A percentile compares a stretch with the other conserved stretches of the same genome.
Evolutionary conservation across 2,113 vertebrate genomes (phyloP).

Genomic region (Lophura nycthemera): DNA sequence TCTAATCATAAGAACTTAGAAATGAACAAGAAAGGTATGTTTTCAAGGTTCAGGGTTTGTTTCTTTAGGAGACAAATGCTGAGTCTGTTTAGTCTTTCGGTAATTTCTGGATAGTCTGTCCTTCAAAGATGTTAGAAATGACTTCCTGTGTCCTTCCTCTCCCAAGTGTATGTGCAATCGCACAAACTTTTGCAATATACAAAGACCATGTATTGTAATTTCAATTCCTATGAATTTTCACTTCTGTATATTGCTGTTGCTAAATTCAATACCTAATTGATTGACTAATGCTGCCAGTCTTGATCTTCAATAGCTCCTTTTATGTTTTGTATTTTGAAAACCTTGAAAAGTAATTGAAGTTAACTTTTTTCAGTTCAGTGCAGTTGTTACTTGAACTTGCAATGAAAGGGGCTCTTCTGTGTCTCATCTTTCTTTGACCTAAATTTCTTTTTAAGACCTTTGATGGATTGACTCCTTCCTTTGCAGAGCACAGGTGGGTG

Average conservation of each 20-base stretch:
- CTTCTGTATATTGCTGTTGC: not conserved
- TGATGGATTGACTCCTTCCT: not conserved
- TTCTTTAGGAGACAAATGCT: not conserved
- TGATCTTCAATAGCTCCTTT: not conserved
- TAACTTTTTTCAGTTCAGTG: not conserved
- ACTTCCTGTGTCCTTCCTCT: not conserved
- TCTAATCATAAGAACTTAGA: not conserved
- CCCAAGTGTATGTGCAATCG: accelerated
- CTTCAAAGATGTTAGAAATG: accelerated
- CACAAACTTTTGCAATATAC: not conserved
- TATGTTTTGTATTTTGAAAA: not conserved
- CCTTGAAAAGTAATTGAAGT: not conserved
- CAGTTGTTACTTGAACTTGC: not conserved
- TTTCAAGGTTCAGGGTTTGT: not conserved
- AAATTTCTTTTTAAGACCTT: conserved; percentile 16
- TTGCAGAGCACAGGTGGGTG: not conserved
- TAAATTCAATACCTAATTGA: not conserved
- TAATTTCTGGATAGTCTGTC: not conserved
- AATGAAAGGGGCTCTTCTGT: not conserved
- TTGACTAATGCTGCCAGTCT: not conserved
- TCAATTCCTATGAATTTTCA: not conserved
- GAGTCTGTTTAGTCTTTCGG: not conserved
- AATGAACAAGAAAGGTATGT: not conserved
- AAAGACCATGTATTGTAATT: not conserved
- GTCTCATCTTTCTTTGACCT: not conserved